Conservation (phyloP, 2,113 vertebrate genomes). For the Himantopus leucocephalus region DNA sequence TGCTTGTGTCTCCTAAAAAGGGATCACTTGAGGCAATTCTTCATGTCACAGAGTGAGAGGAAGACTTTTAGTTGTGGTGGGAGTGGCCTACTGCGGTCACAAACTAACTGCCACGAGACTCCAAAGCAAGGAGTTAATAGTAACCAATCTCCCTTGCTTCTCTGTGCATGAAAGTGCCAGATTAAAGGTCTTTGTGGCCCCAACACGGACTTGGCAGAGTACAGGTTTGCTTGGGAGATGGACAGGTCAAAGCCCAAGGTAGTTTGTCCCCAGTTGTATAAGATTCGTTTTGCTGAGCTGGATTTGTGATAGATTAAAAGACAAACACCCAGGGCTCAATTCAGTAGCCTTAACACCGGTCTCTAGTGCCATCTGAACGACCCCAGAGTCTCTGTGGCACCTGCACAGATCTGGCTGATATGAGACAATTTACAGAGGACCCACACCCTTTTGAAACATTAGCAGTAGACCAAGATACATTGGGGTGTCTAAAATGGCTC, state of each 20-base stretch:
- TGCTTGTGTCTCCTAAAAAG: not conserved
- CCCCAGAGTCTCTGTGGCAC: not conserved
- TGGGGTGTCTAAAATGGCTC: not conserved
- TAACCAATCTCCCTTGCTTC: not conserved
- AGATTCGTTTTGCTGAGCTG: not conserved
- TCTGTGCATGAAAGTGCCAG: not conserved
- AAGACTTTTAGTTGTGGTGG: not conserved
- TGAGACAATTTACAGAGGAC: not conserved
- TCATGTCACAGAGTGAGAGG: not conserved
- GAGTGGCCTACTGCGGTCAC: no score
- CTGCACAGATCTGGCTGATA: not conserved
- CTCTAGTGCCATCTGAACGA: not conserved
- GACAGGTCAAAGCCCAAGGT: not conserved
- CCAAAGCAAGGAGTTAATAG: not conserved
- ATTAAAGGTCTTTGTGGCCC: not conserved
- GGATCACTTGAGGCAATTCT: not conserved
- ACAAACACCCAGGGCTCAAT: not conserved
- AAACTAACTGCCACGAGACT: not conserved
- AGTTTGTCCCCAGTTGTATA: accelerated
- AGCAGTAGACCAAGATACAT: not conserved
- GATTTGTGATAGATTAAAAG: not conserved
- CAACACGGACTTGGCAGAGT: not conserved
- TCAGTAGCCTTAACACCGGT: not conserved
- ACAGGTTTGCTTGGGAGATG: not conserved
- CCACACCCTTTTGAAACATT: not conserved